Evolutionary conservation across 1,140 invertebrate species (phyloP).

Genomic region (Atta texana): DNA sequence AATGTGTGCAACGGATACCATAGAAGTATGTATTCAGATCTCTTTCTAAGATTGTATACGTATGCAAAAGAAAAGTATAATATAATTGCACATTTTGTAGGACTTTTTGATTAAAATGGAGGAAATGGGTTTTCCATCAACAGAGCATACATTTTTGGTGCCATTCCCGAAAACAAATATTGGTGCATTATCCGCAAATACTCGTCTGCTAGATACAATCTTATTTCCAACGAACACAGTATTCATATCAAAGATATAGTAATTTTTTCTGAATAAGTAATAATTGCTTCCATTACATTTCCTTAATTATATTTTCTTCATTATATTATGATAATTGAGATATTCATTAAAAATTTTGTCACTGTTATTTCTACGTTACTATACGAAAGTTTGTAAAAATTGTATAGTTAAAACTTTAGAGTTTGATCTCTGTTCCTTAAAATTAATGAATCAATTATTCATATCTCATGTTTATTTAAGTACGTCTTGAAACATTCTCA

Average conservation of each 20-base stretch:
- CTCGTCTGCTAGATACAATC: slow-evolving; percentile 82
- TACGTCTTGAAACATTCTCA: neutral
- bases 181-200: slow-evolving; percentile 79
- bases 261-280: slow-evolving; percentile 40
- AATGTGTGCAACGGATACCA: slow-evolving; percentile 81
- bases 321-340: too few relatives aligned
- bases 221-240: slow-evolving; percentile 85
- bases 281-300: slow-evolving; percentile 31
- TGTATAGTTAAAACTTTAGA: slow-evolving; percentile 28
- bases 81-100: slow-evolving; percentile 67
- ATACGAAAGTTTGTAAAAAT: slow-evolving; percentile 47
- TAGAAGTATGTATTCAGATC: slow-evolving; percentile 77
- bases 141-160: slow-evolving; percentile 83
- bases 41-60: neutral
- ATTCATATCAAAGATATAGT: slow-evolving; percentile 86
- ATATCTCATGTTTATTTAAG: slow-evolving; percentile 16
- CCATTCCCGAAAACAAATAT: slow-evolving; percentile 84
- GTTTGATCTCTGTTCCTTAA: slow-evolving; percentile 7
- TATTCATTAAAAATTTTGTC: neutral
- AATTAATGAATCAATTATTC: neutral
- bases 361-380: neutral
- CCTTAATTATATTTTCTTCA: too few relatives aligned
- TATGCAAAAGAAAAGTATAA: neutral
- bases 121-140: slow-evolving; percentile 81
- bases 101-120: slow-evolving; percentile 84